Evolutionary conservation across 2,113 vertebrate genomes (phyloP).

Genomic region (Solea solea): DNA sequence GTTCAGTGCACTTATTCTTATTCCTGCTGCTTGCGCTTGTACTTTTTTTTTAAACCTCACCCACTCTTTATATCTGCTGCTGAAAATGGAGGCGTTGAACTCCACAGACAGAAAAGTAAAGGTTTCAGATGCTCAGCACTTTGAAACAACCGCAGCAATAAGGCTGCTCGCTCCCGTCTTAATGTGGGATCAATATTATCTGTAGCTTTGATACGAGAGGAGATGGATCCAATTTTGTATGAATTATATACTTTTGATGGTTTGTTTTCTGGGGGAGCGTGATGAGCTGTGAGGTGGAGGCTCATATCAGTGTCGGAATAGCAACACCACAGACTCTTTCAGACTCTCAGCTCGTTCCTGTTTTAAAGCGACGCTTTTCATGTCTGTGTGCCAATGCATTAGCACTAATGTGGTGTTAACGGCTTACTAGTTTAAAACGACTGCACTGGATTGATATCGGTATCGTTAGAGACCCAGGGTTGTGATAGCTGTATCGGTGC

Average conservation of each 20-base stretch:
- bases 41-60: conserved; percentile 28
- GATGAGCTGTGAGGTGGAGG: conserved; percentile 38
- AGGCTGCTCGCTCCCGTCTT: background rate
- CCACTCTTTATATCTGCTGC: conserved; percentile 43
- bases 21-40: conserved; percentile 36
- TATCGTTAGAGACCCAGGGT: no score
- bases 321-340: conserved; percentile 49
- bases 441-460: no score
- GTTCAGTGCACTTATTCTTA: conserved; percentile 17
- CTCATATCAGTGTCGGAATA: conserved; percentile 28
- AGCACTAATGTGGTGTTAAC: no score
- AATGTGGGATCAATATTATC: background rate
- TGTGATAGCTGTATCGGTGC: no score
- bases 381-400: no score
- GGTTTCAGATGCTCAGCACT: background rate
- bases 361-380: no score
- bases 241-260: background rate
- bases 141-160: background rate
- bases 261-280: conserved; percentile 28
- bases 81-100: conserved; percentile 5
- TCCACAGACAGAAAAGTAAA: conserved; percentile 10
- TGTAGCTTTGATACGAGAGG: no score
- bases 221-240: background rate
- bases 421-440: no score
- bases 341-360: conserved; percentile 37